Percentiles rank a stretch among this genome's conserved stretches.
These are phyloP conservation scores for Mesoligia furuncula DNA, from an alignment of 2,888 invertebrate species.

Conservation along the genomic window DNA sequence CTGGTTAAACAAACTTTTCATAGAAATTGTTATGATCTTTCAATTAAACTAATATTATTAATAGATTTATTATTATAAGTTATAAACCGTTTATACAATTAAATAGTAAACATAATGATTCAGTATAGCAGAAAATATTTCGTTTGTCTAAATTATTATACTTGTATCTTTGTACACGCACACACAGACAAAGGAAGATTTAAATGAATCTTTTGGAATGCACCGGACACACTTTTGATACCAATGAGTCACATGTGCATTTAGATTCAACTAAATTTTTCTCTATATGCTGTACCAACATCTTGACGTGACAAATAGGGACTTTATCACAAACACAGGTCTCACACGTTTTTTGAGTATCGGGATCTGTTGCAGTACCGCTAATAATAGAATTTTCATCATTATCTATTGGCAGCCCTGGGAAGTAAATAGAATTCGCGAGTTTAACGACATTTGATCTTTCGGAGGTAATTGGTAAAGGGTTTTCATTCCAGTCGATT, in stretches of 20 bases:
- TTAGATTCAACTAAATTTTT: slow-evolving; percentile 77
- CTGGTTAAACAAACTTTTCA: background rate
- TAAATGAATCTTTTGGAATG: slow-evolving; percentile 70
- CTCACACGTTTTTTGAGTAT: slow-evolving; percentile 44
- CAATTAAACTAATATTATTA: slow-evolving; percentile 28
- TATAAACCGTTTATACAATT: slow-evolving; percentile 19
- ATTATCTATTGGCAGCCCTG: slow-evolving; percentile 58
- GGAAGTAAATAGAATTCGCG: slow-evolving; percentile 70
- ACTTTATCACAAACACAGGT: slow-evolving; percentile 82
- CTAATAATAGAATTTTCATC: slow-evolving; percentile 52
- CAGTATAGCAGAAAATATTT: slow-evolving; percentile 12
- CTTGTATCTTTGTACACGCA: background rate
- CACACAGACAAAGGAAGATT: background rate
- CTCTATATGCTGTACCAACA: slow-evolving; percentile 85
- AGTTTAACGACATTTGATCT: slow-evolving; percentile 60
- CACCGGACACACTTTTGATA: slow-evolving; percentile 80
- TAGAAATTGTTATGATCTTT: background rate
- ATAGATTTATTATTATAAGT: slow-evolving; percentile 17
- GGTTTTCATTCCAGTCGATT: slow-evolving; percentile 68
- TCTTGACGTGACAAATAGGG: slow-evolving; percentile 86
- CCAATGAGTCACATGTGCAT: slow-evolving; percentile 84
- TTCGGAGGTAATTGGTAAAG: slow-evolving; percentile 51
- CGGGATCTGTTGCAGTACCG: slow-evolving; percentile 23
- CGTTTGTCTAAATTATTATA: background rate
- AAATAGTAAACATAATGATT: slow-evolving; percentile 12